Percentiles rank a stretch among this genome's conserved stretches.
phyloP scores from a whole-genome alignment of 2,113 vertebrate species.

The Anolis sagrei region DNA sequence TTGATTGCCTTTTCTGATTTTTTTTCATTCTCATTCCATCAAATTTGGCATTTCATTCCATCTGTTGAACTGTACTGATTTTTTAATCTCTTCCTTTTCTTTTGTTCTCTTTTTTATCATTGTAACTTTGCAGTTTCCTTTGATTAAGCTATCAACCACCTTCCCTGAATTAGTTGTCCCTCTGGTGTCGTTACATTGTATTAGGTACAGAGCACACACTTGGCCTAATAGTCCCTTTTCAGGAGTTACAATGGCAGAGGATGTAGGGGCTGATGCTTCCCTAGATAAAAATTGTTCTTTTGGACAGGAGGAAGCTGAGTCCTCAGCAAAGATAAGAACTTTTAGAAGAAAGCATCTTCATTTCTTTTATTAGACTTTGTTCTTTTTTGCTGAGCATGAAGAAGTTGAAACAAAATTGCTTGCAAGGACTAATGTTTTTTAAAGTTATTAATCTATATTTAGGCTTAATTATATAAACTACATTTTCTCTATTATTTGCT shows the following conservation, averaged over 20 bases:
- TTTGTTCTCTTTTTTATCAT: slow-evolving; percentile 20
- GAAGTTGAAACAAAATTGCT: slow-evolving; percentile 4
- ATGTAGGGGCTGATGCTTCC: not conserved
- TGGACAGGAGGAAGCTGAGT: not conserved
- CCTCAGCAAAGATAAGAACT: not conserved
- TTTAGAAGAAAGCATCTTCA: not conserved
- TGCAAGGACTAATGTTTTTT: not conserved
- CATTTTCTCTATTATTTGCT: not conserved
- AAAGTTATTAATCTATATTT: not conserved
- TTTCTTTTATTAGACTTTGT: not conserved
- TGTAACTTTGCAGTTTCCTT: slow-evolving; percentile 15
- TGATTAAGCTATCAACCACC: slow-evolving; percentile 1
- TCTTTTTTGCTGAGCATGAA: slow-evolving; percentile 14
- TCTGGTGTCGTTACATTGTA: not conserved
- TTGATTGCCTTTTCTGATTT: not conserved
- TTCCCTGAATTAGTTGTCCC: slow-evolving; percentile 11
- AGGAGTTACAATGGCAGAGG: not conserved
- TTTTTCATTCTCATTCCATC: not conserved
- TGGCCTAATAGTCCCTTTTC: not conserved
- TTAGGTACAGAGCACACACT: not conserved
- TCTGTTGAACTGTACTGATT: not conserved
- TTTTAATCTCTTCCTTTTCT: not conserved
- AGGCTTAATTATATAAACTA: not conserved
- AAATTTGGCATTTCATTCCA: not conserved
- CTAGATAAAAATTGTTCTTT: not conserved